Evolutionary conservation across 1,140 invertebrate genomes (phyloP).

Genomic region (Cyclina sinensis): DNA sequence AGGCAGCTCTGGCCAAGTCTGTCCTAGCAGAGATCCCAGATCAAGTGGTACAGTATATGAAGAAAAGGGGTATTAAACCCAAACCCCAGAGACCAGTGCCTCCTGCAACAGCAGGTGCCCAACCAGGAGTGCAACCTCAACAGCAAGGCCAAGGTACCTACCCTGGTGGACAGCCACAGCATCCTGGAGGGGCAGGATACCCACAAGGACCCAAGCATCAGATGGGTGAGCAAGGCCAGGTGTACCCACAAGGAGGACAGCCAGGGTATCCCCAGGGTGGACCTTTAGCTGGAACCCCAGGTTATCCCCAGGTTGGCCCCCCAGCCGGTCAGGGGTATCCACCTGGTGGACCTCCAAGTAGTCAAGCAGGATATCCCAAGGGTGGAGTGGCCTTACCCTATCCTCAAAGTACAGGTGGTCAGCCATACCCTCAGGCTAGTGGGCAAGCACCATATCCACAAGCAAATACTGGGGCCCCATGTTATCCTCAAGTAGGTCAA

Average conservation of each 20-base stretch:
- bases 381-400: neutral
- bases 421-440: slow-evolving; percentile 28
- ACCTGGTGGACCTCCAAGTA: neutral
- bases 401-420: slow-evolving; percentile 30
- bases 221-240: slow-evolving; percentile 5
- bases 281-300: neutral
- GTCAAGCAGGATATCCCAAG: neutral
- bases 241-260: slow-evolving; percentile 32
- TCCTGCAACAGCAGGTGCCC: neutral
- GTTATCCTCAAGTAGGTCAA: slow-evolving; percentile 25
- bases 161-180: neutral
- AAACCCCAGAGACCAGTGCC: slow-evolving; percentile 71
- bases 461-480: neutral
- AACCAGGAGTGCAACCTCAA: neutral
- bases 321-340: neutral
- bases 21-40: slow-evolving; percentile 90
- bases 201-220: slow-evolving; percentile 25
- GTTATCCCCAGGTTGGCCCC: neutral
- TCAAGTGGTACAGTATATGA: slow-evolving; percentile 90
- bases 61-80: slow-evolving; percentile 87
- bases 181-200: neutral
- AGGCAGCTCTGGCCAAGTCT: slow-evolving; percentile 88
- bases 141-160: slow-evolving; percentile 22
- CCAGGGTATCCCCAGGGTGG: neutral
- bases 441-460: slow-evolving; percentile 12